Conservation (phyloP, 2,113 vertebrate genomes). For the Pseudorectes ferrugineus region DNA sequence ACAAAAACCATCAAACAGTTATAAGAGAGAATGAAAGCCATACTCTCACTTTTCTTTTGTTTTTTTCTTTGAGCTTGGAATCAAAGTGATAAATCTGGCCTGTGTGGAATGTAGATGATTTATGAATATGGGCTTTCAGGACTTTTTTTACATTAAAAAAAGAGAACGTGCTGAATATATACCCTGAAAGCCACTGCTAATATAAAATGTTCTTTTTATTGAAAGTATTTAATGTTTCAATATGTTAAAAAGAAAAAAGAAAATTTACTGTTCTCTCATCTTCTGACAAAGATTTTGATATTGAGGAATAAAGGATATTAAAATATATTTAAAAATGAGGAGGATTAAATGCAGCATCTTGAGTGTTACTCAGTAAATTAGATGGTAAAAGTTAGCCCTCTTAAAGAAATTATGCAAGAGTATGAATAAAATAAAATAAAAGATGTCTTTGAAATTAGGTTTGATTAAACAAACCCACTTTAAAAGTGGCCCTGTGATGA, state of each 20-base stretch:
- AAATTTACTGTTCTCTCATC: not conserved
- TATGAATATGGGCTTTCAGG: not conserved
- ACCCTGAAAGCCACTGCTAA: not conserved
- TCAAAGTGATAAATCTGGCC: not conserved
- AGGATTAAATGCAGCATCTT: not conserved
- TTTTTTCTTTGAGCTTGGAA: not conserved
- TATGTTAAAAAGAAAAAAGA: not conserved
- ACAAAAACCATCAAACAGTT: accelerated
- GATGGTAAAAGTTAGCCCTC: not conserved
- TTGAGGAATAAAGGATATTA: not conserved
- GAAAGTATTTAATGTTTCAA: not conserved
- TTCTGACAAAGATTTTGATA: not conserved
- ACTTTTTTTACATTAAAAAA: not conserved
- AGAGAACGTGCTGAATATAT: not conserved
- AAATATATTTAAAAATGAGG: not conserved
- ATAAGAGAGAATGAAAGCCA: not conserved
- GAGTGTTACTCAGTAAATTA: not conserved
- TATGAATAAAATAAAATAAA: not conserved
- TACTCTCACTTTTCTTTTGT: not conserved
- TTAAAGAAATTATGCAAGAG: not conserved
- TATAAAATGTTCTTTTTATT: not conserved
- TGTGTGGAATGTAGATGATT: not conserved
- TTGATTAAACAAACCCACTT: not conserved
- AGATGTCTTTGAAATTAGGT: not conserved
- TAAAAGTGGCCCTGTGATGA: not conserved